A percentile compares a stretch with the other conserved stretches of the same genome.
Evolutionary conservation across 2,797 vertebrate species (phyloP).

Genomic region (Syndactyla subalaris): DNA sequence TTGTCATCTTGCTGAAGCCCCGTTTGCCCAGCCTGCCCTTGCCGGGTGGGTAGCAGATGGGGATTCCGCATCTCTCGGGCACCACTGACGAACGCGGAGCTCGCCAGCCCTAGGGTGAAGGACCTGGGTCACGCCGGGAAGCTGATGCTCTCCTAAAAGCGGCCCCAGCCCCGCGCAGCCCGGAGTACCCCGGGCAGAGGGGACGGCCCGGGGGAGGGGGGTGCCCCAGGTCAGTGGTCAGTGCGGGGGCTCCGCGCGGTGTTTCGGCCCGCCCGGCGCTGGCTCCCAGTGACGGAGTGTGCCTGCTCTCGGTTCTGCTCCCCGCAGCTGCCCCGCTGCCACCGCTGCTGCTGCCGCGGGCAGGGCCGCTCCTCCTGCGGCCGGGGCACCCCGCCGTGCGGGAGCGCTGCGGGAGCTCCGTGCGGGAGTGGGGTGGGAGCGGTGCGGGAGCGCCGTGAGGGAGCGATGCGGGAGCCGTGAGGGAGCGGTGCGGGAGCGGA

Average conservation of each 20-base stretch:
- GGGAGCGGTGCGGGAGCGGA: neutral
- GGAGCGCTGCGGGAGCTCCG: too few species aligned
- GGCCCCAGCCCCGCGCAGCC: neutral
- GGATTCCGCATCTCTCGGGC: neutral
- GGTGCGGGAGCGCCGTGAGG: too few species aligned
- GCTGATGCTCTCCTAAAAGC: neutral
- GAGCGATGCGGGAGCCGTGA: too few species aligned
- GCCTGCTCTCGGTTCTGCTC: neutral
- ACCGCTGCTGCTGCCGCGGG: too few species aligned
- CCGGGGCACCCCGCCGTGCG: too few species aligned
- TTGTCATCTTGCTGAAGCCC: neutral
- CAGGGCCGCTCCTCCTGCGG: too few species aligned
- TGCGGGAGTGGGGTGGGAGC: too few species aligned
- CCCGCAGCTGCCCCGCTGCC: neutral
- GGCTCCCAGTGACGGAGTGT: neutral
- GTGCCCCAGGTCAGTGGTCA: too few species aligned
- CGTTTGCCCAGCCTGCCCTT: neutral
- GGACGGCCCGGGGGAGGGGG: neutral
- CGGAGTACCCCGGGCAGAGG: rapidly evolving
- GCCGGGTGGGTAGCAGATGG: neutral
- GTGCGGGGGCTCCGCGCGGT: neutral
- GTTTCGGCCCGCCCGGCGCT: neutral
- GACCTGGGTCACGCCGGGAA: neutral
- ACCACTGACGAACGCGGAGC: rapidly evolving
- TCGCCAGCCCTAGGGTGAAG: neutral